Conservation (phyloP, 2,888 invertebrate species). For the Ectemnius lituratus region DNA sequence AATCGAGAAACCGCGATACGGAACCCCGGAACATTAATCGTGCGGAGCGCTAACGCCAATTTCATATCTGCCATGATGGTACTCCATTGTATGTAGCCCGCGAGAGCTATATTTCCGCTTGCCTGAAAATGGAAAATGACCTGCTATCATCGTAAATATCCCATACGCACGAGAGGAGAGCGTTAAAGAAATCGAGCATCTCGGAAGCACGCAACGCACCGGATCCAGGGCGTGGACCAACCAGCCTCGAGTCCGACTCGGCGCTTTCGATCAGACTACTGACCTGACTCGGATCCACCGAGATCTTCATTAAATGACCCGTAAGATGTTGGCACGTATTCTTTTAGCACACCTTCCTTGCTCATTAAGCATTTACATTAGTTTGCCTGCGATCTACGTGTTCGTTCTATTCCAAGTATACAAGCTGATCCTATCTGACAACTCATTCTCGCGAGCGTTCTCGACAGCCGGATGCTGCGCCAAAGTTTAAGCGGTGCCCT, state of each 20-base stretch:
- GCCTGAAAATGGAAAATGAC: background rate
- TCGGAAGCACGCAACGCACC: background rate
- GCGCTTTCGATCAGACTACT: conserved; percentile 22
- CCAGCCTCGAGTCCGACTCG: background rate
- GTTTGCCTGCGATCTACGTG: background rate
- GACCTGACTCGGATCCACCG: conserved; percentile 31
- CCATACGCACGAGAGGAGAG: background rate
- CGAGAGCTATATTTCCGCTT: background rate
- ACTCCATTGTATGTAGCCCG: background rate
- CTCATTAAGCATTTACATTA: conserved; percentile 26
- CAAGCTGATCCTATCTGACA: background rate
- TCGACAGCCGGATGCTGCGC: conserved; percentile 38
- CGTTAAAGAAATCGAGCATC: background rate
- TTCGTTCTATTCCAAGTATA: background rate
- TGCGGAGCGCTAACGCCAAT: background rate
- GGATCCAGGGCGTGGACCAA: conserved; percentile 4
- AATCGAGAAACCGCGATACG: background rate
- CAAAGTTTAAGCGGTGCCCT: conserved; percentile 49
- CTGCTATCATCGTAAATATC: background rate
- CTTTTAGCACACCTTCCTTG: conserved; percentile 17
- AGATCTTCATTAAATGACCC: conserved; percentile 34
- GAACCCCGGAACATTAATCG: background rate
- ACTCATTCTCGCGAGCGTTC: background rate
- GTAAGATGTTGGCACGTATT: conserved; percentile 23
- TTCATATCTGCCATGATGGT: background rate